A percentile compares a stretch with the other conserved stretches of the same genome.
Evolutionary conservation across 2,888 invertebrate genomes (phyloP).

Genomic region (Lasioglossum marginatum): DNA sequence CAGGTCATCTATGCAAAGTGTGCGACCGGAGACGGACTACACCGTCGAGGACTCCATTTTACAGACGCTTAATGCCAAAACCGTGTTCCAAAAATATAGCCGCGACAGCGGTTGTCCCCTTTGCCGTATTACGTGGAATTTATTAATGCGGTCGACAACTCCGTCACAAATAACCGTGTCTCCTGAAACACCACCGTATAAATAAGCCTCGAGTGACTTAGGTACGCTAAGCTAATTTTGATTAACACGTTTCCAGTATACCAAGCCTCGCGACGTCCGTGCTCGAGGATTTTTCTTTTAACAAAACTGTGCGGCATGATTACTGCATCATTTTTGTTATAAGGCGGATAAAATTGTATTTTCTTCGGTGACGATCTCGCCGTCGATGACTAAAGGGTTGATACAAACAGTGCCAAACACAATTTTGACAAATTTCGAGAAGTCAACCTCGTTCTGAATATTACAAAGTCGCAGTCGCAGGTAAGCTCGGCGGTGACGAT

Average conservation of each 20-base stretch:
- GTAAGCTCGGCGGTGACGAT: neutral
- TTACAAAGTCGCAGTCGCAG: neutral
- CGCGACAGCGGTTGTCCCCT: conserved; percentile 39
- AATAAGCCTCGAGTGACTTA: neutral
- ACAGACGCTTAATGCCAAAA: conserved; percentile 53
- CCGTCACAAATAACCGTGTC: conserved; percentile 1
- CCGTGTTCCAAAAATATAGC: conserved; percentile 63
- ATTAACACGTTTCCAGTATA: too few species aligned
- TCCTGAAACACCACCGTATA: neutral
- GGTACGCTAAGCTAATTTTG: too few species aligned
- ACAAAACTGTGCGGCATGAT: neutral
- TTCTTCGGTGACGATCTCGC: neutral
- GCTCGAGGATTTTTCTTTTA: neutral
- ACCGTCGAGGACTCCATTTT: conserved; percentile 40
- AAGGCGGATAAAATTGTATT: neutral
- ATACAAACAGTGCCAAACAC: neutral
- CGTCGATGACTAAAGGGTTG: too few species aligned
- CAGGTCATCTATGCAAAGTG: conserved; percentile 49
- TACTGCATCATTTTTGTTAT: neutral
- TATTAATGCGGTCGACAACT: conserved; percentile 44
- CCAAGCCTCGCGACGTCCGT: too few species aligned
- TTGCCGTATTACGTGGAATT: conserved; percentile 52
- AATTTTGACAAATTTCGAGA: neutral
- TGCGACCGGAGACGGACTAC: conserved; percentile 43
- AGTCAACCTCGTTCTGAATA: neutral